Percentiles rank a stretch among this genome's conserved stretches.
Evolutionary conservation across 2,888 invertebrate species (phyloP).

Genomic region (Anagyrus pseudococci): DNA sequence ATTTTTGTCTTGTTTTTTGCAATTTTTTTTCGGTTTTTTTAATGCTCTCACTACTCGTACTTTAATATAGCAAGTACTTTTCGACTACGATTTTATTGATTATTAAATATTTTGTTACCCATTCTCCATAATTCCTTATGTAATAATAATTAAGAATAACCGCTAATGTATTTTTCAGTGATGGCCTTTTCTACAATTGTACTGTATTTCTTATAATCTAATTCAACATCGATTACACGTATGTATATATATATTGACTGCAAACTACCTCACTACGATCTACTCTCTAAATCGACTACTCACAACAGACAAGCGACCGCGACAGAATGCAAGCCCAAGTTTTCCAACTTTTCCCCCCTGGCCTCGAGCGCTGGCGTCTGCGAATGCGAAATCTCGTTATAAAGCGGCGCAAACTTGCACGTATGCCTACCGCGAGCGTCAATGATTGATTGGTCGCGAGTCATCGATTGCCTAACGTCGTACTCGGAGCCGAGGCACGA

Average conservation of each 20-base stretch:
- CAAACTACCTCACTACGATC: background rate
- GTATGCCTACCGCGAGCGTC: background rate
- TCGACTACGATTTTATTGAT: constrained; percentile 32
- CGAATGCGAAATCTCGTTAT: background rate
- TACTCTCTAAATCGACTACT: constrained; percentile 14
- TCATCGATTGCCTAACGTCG: background rate
- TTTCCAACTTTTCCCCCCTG: background rate
- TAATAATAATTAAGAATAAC: background rate
- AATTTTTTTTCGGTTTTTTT: constrained; percentile 38
- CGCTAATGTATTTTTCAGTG: background rate
- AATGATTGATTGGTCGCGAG: background rate
- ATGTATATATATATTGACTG: too few relatives aligned
- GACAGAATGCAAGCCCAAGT: constrained; percentile 7
- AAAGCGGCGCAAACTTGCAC: background rate
- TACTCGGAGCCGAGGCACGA: background rate
- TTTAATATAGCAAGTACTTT: constrained; percentile 36
- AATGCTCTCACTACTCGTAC: constrained; percentile 38
- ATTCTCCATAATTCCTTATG: background rate
- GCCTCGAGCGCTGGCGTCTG: background rate
- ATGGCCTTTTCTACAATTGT: background rate
- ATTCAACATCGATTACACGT: too few relatives aligned
- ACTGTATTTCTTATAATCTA: too few relatives aligned
- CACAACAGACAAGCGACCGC: background rate
- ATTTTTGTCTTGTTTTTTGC: constrained; percentile 15
- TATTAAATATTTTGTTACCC: background rate